Evolutionary conservation across 1,140 invertebrate species (phyloP), one percentile per base, ranked within the genome.

Genomic region (Ladona fulva): DNA sequence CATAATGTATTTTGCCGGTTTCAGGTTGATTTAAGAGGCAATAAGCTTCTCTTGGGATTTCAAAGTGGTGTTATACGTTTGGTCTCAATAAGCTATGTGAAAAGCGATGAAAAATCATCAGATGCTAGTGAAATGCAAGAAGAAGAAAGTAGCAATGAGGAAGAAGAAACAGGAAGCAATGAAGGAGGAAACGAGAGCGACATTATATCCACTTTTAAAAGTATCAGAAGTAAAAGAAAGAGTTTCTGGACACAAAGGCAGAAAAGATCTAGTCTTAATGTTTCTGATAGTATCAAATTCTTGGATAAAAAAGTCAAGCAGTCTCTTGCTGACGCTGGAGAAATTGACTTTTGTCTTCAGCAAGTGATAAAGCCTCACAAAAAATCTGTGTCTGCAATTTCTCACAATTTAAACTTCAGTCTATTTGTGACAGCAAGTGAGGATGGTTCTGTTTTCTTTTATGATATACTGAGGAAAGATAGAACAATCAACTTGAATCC

Each of bases 361-460:
- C 86, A 91, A 86, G 84, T 88, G 0, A 81, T 89, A 3, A 93
- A 92, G 83, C 90, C 91, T 0, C 92, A 94, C 82, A 89, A 86
- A 0, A 87, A 85, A 78, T 81, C 86, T 24, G 19, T 79, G 19
- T 77, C 78, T 22, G 22, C 11, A 37, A 52, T 79, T 25, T 66
- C 59, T 12, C 12, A 37, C 42, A 78, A 78, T 25, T 74, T 74
- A 8, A 37, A 76, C 11, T 73, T 74, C 22, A 24, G 8, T 0
- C 73, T 92, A 74, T 80, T 94, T 0, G 85, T 92, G 0, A 91
- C 88, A 0, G 90, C 89, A 11, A 87, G 89, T 77, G 85, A 89
- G 76, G 92, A 93, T 83, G 83, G 82, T 37, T 91, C 90, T 1
- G 87, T 93, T 79, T 93, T 94, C 80, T 83, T 91, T 76, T 92